Percentiles rank a stretch among this genome's conserved stretches.
These are phyloP conservation scores for Nyctibius grandis DNA, from an alignment of 2,797 vertebrate genomes.

Conservation along the genomic window DNA sequence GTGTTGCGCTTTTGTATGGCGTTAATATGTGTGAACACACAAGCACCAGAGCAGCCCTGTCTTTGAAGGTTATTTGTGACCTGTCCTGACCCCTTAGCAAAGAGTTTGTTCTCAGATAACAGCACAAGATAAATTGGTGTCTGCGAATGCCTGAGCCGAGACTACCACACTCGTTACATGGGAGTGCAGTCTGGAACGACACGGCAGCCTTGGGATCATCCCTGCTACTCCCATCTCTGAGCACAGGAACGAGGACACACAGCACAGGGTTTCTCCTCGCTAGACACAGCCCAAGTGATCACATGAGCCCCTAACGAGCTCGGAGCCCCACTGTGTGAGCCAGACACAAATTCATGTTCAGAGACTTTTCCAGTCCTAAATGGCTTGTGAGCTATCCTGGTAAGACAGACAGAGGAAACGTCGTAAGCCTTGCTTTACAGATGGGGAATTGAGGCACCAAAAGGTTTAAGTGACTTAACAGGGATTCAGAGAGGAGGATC, in stretches of 20 bases:
- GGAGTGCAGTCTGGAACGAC: not conserved
- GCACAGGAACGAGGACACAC: not conserved
- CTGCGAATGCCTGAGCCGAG: not conserved
- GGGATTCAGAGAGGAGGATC: not conserved
- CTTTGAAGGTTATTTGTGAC: not conserved
- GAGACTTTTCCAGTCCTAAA: not conserved
- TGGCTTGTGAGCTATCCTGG: not conserved
- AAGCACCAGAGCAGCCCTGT: not conserved
- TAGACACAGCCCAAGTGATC: not conserved
- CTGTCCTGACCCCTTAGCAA: not conserved
- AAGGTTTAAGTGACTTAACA: not conserved
- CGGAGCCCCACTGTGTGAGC: not conserved
- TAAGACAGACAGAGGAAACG: not conserved
- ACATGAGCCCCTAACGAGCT: not conserved
- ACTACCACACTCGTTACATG: accelerated
- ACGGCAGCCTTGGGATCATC: not conserved
- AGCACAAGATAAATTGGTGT: not conserved
- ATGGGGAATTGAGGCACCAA: not conserved
- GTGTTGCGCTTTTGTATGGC: not conserved
- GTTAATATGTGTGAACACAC: not conserved
- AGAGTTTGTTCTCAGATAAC: not conserved
- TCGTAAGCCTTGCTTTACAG: not conserved
- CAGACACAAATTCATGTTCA: not conserved
- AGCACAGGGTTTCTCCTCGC: not conserved
- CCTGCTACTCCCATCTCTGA: not conserved